Evolutionary conservation across 2,888 invertebrate genomes (phyloP), one percentile per base, ranked within the genome.

Genomic region (Perizoma flavofasciatum): DNA sequence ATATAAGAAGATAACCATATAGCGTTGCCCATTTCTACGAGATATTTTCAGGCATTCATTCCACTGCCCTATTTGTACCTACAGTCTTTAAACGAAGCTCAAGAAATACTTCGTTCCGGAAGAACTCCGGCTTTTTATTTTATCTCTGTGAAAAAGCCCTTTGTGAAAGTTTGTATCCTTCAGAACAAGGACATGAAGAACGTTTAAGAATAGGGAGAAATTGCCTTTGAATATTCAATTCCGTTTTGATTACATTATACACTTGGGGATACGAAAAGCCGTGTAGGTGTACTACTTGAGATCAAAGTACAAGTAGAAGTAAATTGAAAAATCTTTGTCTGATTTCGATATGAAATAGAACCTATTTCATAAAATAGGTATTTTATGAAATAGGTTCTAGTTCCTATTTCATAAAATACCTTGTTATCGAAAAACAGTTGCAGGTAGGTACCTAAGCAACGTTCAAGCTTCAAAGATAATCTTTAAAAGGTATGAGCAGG

Each of bases 41-140:
- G 22, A 22, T 22, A 22, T 22, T 22, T 22, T 22, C 3, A 22
- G 1, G 22, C 22, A 22, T 22, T 22, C 1, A 60, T 39, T 49
- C 35, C 49, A 11, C 41, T 52, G 51, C 11, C 51, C 51, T 52
- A 43, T 52, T 52, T 52, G n/a, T 5, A 41, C 9, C 5, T 32
- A 45, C 5, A 55, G 40, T 49, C 47, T 56, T 59, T 45, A 59
- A 59, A 59, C 37, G 45, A 8, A 45, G n/a, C 37, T 46, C 37
- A 39, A 46, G 32, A 61, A 47, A 49, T 57, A 45, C 41, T 50
- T 47, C 54, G 43, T 45, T 55, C 10, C 39, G 50, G 8, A 34
- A 55, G 34, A 40, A 45, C 32, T 55, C 58, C 51, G 51, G 48
- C 9, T 41, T 48, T 48, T 44, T 43, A 55, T 48, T 51, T 58